phyloP scores from a whole-genome alignment of 1,140 invertebrate genomes.

The Drosophila sechellia region DNA sequence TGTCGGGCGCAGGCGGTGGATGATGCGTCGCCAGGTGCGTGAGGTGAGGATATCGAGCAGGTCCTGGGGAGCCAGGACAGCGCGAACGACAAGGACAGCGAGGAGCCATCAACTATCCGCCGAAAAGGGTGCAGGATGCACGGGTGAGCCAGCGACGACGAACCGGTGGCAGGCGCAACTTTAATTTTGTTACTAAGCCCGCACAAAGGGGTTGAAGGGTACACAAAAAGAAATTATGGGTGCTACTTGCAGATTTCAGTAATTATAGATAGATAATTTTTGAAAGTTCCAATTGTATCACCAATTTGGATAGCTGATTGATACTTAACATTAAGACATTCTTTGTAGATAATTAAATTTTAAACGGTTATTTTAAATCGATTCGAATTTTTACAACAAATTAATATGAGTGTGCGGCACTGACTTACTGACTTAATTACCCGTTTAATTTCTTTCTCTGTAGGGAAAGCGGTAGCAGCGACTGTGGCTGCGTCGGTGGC shows the following conservation, averaged over 20 bases:
- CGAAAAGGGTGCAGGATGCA: conserved; percentile 40
- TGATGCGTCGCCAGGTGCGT: conserved; percentile 61
- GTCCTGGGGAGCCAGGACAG: neutral
- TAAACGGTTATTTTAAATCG: too few species aligned
- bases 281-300: too few species aligned
- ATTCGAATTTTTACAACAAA: too few species aligned
- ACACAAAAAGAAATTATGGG: neutral
- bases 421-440: neutral
- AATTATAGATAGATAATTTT: neutral
- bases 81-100: conserved; percentile 7
- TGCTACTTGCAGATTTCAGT: too few species aligned
- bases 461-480: neutral
- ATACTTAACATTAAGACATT: too few species aligned
- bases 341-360: too few species aligned
- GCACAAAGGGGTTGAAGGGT: neutral
- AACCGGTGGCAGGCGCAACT: conserved; percentile 63
- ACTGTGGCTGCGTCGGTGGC: conserved; percentile 24
- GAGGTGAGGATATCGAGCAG: conserved; percentile 7
- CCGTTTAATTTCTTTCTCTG: neutral
- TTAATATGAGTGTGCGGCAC: neutral
- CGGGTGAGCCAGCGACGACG: conserved; percentile 20
- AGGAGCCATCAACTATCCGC: conserved; percentile 32
- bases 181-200: conserved; percentile 79
- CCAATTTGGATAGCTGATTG: too few species aligned
- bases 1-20: conserved; percentile 66